Evolutionary conservation across 2,888 invertebrate species (phyloP).

Genomic region (Quadroppia sp.): DNA sequence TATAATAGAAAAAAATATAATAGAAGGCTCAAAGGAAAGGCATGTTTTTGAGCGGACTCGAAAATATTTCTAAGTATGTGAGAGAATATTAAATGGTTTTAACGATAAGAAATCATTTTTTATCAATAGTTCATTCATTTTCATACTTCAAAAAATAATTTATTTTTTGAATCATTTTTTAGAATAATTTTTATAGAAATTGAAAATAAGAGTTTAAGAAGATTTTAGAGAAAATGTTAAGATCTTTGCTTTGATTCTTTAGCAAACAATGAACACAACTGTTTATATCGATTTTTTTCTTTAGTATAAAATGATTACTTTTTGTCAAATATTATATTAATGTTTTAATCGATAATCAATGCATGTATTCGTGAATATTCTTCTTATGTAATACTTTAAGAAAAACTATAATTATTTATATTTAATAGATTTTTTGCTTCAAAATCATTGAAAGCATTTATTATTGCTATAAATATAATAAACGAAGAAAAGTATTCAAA

Average conservation of each 20-base stretch:
- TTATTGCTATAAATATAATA: not conserved
- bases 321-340: constrained; percentile 15
- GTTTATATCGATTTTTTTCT: not conserved
- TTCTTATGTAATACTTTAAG: too few species aligned
- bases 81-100: constrained; percentile 22
- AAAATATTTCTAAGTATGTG: not conserved
- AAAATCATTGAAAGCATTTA: not conserved
- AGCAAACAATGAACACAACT: not conserved
- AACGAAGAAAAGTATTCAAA: not conserved
- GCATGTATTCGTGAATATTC: not conserved
- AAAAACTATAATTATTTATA: too few species aligned
- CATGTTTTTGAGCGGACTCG: not conserved
- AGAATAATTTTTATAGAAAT: too few species aligned
- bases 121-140: not conserved
- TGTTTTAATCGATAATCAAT: constrained; percentile 16
- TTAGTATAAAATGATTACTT: not conserved
- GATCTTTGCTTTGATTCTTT: not conserved
- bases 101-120: constrained; percentile 14
- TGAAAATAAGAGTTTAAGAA: too few species aligned
- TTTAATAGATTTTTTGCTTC: not conserved
- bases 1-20: too few species aligned
- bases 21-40: too few species aligned
- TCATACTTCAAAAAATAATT: too few species aligned
- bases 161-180: too few species aligned
- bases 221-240: constrained; percentile 9